phyloP scores from a whole-genome alignment of 2,113 vertebrate genomes.

The Coptodon bakossiorum region DNA sequence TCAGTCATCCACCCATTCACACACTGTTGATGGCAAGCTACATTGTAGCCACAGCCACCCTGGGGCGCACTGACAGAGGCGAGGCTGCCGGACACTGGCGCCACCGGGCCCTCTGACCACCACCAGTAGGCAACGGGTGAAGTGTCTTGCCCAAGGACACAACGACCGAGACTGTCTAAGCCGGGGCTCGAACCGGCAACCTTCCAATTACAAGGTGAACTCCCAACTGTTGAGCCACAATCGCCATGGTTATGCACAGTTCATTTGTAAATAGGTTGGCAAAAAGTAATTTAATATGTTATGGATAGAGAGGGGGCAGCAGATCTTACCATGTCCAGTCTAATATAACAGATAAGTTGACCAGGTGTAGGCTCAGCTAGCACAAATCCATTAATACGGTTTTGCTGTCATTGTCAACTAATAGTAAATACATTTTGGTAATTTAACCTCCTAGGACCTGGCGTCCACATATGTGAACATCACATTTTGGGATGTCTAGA shows the following conservation, averaged over 20 bases:
- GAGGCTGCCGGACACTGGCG: too few relatives aligned
- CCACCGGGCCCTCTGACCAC: too few relatives aligned
- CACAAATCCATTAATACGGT: not conserved
- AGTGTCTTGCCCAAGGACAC: too few relatives aligned
- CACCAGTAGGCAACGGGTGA: too few relatives aligned
- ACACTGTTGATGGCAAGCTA: too few relatives aligned
- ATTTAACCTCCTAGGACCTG: not conserved
- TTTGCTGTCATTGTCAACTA: not conserved
- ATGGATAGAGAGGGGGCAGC: not conserved
- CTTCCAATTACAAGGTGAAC: too few relatives aligned
- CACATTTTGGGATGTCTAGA: not conserved
- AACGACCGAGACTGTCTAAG: too few relatives aligned
- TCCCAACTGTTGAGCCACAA: too few relatives aligned
- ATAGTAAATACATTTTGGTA: not conserved
- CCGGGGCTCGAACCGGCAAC: too few relatives aligned
- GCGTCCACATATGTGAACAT: not conserved
- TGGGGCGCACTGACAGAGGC: too few relatives aligned
- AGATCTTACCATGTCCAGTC: not conserved
- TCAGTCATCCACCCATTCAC: too few relatives aligned
- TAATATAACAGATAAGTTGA: not conserved
- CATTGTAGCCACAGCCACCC: too few relatives aligned
- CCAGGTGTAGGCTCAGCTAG: not conserved
- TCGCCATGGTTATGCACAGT: not conserved
- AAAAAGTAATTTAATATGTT: not conserved
- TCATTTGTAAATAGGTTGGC: not conserved